These are phyloP conservation scores for Rhynchonycteris naso DNA, from an alignment of 2,797 vertebrate species.

Conservation along the genomic window DNA sequence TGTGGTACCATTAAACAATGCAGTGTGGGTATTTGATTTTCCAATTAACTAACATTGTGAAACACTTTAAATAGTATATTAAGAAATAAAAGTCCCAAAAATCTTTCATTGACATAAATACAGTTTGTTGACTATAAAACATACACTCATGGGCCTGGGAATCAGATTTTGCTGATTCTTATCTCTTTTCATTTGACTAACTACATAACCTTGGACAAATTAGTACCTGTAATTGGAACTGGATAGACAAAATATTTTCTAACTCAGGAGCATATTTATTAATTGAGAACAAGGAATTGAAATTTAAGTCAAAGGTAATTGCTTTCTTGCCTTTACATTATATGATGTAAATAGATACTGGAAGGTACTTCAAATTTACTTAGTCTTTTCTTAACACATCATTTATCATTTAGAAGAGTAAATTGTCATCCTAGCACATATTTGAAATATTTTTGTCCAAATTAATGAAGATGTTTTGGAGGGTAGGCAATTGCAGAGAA, in stretches of 20 bases:
- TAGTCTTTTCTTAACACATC: conserved; percentile 34
- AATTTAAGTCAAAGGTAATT: conserved; percentile 47
- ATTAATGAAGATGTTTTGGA: background rate
- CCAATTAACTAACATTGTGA: background rate
- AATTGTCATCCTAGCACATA: background rate
- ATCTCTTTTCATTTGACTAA: background rate
- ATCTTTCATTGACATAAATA: background rate
- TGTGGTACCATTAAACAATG: background rate
- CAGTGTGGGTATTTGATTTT: background rate
- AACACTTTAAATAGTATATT: background rate
- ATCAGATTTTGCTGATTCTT: background rate
- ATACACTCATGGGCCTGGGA: background rate
- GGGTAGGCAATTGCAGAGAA: conserved; percentile 16
- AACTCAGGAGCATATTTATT: conserved; percentile 19
- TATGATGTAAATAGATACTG: background rate
- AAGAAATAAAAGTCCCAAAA: background rate
- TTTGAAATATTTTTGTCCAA: conserved; percentile 35
- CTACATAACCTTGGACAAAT: background rate
- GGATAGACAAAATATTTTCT: conserved; percentile 36
- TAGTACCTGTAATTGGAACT: conserved; percentile 7
- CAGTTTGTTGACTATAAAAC: conserved; percentile 32
- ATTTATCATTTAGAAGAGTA: conserved; percentile 35
- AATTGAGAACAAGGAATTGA: conserved; percentile 4
- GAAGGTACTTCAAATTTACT: conserved; percentile 38
- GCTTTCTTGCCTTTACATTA: conserved; percentile 25